Evolutionary conservation across 2,888 invertebrate genomes (phyloP).

Genomic region (Argyresthia goedartella): DNA sequence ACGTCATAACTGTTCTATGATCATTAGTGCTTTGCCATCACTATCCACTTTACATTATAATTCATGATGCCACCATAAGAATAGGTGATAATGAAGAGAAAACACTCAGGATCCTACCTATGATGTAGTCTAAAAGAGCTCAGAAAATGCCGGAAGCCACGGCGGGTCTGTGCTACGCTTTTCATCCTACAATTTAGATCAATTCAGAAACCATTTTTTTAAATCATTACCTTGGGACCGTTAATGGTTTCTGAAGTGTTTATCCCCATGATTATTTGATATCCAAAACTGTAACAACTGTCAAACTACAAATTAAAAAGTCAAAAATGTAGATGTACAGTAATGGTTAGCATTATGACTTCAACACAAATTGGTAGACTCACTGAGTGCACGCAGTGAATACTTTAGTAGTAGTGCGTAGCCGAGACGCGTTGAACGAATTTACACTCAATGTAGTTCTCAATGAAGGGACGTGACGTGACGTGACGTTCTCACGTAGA

Average conservation of each 20-base stretch:
- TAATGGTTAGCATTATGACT: constrained; percentile 14
- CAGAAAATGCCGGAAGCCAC: too few relatives aligned
- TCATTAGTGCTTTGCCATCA: too few relatives aligned
- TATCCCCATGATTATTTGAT: too few relatives aligned
- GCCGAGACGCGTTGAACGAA: constrained; percentile 51
- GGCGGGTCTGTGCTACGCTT: neutral
- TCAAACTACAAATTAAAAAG: neutral
- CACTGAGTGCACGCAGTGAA: constrained; percentile 70
- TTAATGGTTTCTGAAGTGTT: too few relatives aligned
- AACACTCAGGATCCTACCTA: too few relatives aligned
- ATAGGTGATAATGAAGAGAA: too few relatives aligned
- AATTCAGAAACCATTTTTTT: neutral
- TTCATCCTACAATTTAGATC: neutral
- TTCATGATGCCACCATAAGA: too few relatives aligned
- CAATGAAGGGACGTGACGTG: constrained; percentile 18
- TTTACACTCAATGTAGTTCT: constrained; percentile 58
- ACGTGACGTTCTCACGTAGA: constrained; percentile 62
- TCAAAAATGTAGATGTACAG: too few relatives aligned
- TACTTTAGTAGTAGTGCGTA: constrained; percentile 52
- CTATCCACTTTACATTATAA: too few relatives aligned
- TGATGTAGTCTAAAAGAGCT: too few relatives aligned
- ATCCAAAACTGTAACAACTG: neutral
- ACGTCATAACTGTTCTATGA: too few relatives aligned
- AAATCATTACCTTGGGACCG: neutral
- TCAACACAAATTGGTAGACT: constrained; percentile 60